A percentile compares a stretch with the other conserved stretches of the same genome.
These are phyloP conservation scores for Elachura formosa DNA, from an alignment of 2,113 vertebrate genomes.

Conservation along the genomic window DNA sequence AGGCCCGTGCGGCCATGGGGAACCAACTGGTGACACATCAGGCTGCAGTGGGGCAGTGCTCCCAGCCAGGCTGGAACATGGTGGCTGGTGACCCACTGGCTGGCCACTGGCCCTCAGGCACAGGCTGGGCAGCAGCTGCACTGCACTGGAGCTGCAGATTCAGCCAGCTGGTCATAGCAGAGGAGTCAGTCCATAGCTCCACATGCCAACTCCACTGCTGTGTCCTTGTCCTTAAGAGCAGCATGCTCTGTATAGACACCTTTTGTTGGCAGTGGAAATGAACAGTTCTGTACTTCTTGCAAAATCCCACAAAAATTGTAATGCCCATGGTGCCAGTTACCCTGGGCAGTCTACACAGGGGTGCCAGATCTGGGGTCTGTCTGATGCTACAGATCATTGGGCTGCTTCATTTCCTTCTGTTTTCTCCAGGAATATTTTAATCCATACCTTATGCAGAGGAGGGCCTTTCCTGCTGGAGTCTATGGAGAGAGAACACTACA, in stretches of 20 bases:
- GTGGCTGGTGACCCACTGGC: background rate
- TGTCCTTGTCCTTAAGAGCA: background rate
- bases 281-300: background rate
- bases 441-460: background rate
- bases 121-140: background rate
- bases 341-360: background rate
- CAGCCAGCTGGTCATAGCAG: rapidly evolving
- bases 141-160: background rate
- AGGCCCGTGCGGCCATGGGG: rapidly evolving
- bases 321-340: too few species aligned
- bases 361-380: background rate
- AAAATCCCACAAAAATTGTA: background rate
- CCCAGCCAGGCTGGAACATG: background rate
- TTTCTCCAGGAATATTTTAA: background rate
- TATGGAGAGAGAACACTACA: rapidly evolving
- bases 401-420: background rate
- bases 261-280: background rate
- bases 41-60: rapidly evolving
- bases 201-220: rapidly evolving
- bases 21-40: rapidly evolving
- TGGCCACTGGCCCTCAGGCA: background rate
- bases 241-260: background rate
- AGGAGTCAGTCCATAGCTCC: background rate
- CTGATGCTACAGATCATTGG: background rate
- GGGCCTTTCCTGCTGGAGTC: background rate